Conservation (phyloP, 64 coral and sea anemone genomes). For the Montipora cactus region DNA sequence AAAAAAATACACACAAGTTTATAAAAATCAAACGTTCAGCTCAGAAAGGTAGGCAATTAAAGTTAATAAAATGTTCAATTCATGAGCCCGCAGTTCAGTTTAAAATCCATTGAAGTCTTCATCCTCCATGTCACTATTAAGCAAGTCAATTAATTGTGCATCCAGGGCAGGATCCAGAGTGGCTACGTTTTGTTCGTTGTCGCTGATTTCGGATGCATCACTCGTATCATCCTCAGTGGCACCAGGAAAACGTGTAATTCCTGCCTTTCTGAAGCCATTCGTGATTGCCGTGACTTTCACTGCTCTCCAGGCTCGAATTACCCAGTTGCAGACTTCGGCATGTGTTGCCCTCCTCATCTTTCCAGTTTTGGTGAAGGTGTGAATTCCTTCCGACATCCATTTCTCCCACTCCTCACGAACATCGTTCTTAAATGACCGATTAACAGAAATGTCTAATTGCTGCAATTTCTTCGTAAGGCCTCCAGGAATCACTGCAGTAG, state of each 20-base stretch:
- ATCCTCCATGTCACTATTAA: constrained; percentile 69
- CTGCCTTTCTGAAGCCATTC: constrained; percentile 70
- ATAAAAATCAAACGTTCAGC: no score
- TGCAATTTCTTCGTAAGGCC: constrained; percentile 72
- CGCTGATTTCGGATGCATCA: constrained; percentile 28
- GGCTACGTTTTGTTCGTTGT: constrained; percentile 37
- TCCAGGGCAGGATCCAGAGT: constrained; percentile 46
- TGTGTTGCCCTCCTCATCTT: constrained; percentile 60
- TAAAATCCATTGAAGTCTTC: constrained; percentile 67
- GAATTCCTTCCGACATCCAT: constrained; percentile 62
- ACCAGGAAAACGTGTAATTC: constrained; percentile 19
- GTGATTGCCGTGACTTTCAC: constrained; percentile 52
- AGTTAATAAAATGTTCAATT: no score
- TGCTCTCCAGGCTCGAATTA: constrained; percentile 56
- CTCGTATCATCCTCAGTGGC: constrained; percentile 43
- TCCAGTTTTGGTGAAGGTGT: constrained; percentile 50
- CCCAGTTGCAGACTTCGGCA: constrained; percentile 69
- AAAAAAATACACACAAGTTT: no score
- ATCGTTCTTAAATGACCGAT: constrained; percentile 42
- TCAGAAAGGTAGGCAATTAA: no score
- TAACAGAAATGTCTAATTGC: constrained; percentile 58
- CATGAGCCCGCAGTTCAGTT: background rate
- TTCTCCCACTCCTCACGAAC: constrained; percentile 53
- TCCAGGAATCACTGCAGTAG: constrained; percentile 75
- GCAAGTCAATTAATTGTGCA: constrained; percentile 57